phyloP scores from a whole-genome alignment of 2,797 vertebrate species.

The Fistularia commersonii region DNA sequence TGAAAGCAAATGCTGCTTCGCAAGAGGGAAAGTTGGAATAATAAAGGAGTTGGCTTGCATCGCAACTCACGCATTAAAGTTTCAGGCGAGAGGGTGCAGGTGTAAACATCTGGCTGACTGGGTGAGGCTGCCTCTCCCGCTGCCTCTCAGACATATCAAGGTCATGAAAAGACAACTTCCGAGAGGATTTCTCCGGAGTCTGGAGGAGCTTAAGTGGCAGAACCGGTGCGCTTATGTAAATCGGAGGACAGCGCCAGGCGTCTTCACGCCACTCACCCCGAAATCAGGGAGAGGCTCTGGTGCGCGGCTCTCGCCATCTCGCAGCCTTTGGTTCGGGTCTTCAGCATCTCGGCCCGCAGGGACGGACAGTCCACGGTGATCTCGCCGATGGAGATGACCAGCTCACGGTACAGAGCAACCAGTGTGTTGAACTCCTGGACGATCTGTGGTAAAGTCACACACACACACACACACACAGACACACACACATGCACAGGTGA shows the following conservation, averaged over 20 bases:
- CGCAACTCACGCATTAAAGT: too few relatives aligned
- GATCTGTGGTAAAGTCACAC: slow-evolving; percentile 80
- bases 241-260: slow-evolving; percentile 31
- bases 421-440: slow-evolving; percentile 98
- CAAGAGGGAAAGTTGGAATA: too few relatives aligned
- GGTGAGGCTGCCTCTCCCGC: too few relatives aligned
- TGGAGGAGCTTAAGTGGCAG: slow-evolving; percentile 20
- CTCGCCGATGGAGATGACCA: slow-evolving; percentile 97
- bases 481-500: slow-evolving; percentile 17
- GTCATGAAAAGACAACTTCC: background rate
- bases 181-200: slow-evolving; percentile 25
- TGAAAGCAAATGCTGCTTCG: too few relatives aligned
- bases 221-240: slow-evolving; percentile 30
- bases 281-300: slow-evolving; percentile 93
- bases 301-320: slow-evolving; percentile 92
- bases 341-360: slow-evolving; percentile 89
- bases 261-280: slow-evolving; percentile 78
- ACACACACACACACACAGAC: background rate
- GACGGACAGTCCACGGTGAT: slow-evolving; percentile 87
- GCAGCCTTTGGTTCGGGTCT: slow-evolving; percentile 90
- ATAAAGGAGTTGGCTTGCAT: too few relatives aligned
- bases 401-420: slow-evolving; percentile 93
- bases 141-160: too few relatives aligned
- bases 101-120: too few relatives aligned
- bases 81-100: too few relatives aligned